These are phyloP conservation scores for Stegophylla sp. DNA, from an alignment of 2,888 invertebrate species.

Conservation along the genomic window DNA sequence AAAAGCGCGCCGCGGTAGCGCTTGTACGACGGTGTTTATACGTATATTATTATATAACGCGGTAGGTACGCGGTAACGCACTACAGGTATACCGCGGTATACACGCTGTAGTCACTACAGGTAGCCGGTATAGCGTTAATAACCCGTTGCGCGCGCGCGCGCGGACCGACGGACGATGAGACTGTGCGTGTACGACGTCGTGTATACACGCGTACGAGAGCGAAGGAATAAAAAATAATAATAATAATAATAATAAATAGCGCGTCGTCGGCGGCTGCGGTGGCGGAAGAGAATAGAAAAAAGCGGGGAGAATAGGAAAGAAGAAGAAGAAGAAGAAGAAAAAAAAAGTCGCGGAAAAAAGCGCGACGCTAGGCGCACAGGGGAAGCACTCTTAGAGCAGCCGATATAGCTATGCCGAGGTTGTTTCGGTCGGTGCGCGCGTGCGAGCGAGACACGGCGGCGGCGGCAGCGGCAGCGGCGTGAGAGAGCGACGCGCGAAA, in stretches of 20 bases:
- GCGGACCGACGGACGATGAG: neutral
- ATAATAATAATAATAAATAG: neutral
- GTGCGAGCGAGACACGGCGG: neutral
- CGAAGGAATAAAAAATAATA: neutral
- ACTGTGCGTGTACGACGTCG: neutral
- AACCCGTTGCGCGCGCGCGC: neutral
- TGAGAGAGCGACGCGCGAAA: conserved; percentile 9
- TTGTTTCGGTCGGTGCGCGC: neutral
- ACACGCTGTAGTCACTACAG: neutral
- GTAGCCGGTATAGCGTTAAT: neutral
- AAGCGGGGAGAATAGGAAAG: neutral
- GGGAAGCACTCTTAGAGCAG: too few relatives aligned
- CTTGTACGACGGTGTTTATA: neutral
- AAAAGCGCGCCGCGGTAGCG: neutral
- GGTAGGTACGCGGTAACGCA: neutral
- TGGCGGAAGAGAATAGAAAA: neutral
- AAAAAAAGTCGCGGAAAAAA: neutral
- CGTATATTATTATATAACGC: neutral
- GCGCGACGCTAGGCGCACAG: neutral
- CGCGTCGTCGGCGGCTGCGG: neutral
- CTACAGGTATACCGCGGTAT: neutral
- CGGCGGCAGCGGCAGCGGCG: too few relatives aligned
- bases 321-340: neutral
- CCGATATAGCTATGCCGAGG: too few relatives aligned
- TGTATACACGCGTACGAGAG: neutral